A percentile compares a stretch with the other conserved stretches of the same genome.
These are phyloP conservation scores for Drosophila murphyi DNA, from an alignment of 1,140 invertebrate species.

Conservation along the genomic window DNA sequence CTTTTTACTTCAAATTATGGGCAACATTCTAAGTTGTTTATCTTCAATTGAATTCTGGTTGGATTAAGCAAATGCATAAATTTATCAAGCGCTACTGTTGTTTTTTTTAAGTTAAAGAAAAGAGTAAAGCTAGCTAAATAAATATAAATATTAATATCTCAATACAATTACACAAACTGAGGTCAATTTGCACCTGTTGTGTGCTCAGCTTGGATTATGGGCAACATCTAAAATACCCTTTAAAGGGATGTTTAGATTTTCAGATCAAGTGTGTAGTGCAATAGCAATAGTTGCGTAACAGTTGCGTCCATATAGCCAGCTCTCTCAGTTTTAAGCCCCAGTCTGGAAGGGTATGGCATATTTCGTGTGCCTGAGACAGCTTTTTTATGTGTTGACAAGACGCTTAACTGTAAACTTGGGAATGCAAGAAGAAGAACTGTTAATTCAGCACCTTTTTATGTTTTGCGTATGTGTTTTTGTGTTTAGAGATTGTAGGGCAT, in stretches of 20 bases:
- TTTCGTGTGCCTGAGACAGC: neutral
- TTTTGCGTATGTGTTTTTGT: constrained; percentile 1
- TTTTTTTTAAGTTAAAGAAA: neutral
- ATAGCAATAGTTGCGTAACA: too few species aligned
- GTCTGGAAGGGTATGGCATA: neutral
- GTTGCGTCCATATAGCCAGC: too few species aligned
- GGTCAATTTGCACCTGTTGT: neutral
- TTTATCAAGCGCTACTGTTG: neutral
- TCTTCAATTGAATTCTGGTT: too few species aligned
- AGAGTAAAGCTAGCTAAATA: neutral
- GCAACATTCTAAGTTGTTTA: neutral
- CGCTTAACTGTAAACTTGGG: constrained; percentile 13
- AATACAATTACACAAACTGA: neutral
- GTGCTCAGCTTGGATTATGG: neutral
- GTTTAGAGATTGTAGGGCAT: constrained; percentile 24
- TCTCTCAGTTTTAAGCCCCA: too few species aligned
- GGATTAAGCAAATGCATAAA: neutral
- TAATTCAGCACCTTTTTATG: constrained; percentile 46
- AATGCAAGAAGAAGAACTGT: constrained; percentile 11
- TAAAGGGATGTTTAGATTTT: neutral
- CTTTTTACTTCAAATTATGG: neutral
- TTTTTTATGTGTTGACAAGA: constrained; percentile 15
- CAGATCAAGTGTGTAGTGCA: neutral
- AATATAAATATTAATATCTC: neutral
- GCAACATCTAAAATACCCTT: neutral